These are phyloP conservation scores for Scatophagus argus DNA, from an alignment of 2,113 vertebrate genomes.

Conservation along the genomic window DNA sequence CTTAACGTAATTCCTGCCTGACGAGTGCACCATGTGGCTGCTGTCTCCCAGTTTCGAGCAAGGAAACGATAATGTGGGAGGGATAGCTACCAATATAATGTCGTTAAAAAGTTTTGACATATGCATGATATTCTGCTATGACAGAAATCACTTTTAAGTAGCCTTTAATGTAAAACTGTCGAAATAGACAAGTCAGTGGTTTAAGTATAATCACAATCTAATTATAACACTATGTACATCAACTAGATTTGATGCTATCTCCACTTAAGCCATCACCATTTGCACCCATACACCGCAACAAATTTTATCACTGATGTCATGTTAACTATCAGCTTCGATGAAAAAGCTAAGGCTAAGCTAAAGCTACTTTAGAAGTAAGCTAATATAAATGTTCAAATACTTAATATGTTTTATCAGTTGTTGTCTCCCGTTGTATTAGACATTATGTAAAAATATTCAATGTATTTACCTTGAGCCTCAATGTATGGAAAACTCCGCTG, in stretches of 20 bases:
- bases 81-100: background rate
- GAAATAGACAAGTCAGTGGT: background rate
- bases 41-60: background rate
- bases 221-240: background rate
- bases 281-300: background rate
- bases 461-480: slow-evolving; percentile 59
- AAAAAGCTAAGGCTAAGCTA: background rate
- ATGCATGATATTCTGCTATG: too few relatives aligned
- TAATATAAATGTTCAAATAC: background rate
- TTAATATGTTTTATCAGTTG: background rate
- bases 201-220: background rate
- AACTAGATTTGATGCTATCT: background rate
- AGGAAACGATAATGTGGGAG: background rate
- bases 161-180: background rate
- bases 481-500: background rate
- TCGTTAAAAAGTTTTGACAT: background rate
- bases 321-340: background rate
- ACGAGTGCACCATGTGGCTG: slow-evolving; percentile 33
- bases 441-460: background rate
- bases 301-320: background rate
- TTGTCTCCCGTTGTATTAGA: background rate
- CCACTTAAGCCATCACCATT: background rate
- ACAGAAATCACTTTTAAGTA: too few relatives aligned
- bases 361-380: background rate
- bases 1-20: slow-evolving; percentile 13